Evolutionary conservation across 1,140 invertebrate species (phyloP).

Genomic region (Procambarus virginalis): DNA sequence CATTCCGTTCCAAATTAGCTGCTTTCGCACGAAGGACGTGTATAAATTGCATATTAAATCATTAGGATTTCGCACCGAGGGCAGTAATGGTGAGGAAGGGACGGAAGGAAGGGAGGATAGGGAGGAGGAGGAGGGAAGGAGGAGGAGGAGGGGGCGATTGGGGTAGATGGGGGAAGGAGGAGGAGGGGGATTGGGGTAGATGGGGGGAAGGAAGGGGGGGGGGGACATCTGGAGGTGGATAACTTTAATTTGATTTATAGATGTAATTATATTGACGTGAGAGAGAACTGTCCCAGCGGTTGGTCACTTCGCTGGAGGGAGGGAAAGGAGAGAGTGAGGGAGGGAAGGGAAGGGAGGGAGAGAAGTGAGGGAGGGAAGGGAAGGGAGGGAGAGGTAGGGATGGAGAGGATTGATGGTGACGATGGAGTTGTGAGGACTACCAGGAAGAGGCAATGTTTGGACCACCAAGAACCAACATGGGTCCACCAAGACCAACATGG

Average conservation of each 20-base stretch:
- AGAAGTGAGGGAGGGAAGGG: background rate
- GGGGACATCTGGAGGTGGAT: background rate
- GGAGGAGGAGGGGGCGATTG: background rate
- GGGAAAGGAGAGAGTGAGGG: background rate
- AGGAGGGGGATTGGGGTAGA: background rate
- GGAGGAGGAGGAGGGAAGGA: background rate
- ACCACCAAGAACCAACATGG: no score
- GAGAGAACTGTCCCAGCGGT: background rate
- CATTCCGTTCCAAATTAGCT: no score
- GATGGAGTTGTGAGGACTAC: no score
- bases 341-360: background rate
- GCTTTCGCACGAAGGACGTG: background rate
- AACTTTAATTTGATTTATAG: background rate
- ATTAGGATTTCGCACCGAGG: background rate
- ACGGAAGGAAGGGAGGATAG: background rate
- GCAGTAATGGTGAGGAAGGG: background rate
- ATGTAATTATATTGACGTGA: background rate
- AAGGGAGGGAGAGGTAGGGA: no score
- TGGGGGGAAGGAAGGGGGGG: background rate
- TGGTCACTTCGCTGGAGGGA: background rate
- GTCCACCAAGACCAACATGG: no score
- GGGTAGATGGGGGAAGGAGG: background rate
- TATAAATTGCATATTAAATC: background rate
- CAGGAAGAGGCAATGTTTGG: no score
- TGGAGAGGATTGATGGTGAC: no score